These are phyloP conservation scores for Formicarius rufipectus DNA, from an alignment of 2,113 vertebrate genomes.

Conservation along the genomic window DNA sequence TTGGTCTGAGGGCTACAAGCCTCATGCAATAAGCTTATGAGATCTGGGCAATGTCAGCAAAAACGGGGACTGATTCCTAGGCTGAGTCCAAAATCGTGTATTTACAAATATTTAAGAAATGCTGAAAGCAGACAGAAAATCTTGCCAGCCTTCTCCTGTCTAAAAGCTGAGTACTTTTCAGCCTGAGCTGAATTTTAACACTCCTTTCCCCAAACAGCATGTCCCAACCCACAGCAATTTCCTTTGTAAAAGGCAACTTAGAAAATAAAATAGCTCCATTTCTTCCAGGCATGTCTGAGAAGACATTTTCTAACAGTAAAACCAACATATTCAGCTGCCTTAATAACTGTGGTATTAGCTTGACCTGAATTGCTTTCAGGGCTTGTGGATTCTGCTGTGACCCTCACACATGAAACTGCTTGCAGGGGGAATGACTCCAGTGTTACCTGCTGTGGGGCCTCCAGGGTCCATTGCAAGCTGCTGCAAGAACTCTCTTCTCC, in stretches of 20 bases:
- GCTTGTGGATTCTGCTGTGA: background rate
- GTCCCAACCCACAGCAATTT: background rate
- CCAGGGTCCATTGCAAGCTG: background rate
- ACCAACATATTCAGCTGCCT: background rate
- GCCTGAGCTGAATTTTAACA: background rate
- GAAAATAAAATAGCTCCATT: background rate
- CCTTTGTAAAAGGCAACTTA: background rate
- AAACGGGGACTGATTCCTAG: background rate
- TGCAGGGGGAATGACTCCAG: background rate
- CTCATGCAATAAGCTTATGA: background rate
- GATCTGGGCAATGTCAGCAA: background rate
- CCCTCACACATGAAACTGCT: background rate
- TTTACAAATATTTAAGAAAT: background rate
- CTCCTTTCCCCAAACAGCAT: background rate
- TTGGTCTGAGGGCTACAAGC: background rate
- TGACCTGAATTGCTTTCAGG: background rate
- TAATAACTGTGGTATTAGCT: background rate
- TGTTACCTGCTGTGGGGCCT: background rate
- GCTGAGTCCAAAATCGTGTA: background rate
- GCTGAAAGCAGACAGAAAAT: background rate
- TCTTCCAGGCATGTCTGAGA: background rate
- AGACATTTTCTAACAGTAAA: background rate
- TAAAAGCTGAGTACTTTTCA: background rate
- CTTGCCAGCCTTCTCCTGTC: background rate
- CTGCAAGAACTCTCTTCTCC: background rate